These are phyloP conservation scores for Lycaena phlaeas DNA, from an alignment of 2,888 invertebrate species.

Conservation along the genomic window DNA sequence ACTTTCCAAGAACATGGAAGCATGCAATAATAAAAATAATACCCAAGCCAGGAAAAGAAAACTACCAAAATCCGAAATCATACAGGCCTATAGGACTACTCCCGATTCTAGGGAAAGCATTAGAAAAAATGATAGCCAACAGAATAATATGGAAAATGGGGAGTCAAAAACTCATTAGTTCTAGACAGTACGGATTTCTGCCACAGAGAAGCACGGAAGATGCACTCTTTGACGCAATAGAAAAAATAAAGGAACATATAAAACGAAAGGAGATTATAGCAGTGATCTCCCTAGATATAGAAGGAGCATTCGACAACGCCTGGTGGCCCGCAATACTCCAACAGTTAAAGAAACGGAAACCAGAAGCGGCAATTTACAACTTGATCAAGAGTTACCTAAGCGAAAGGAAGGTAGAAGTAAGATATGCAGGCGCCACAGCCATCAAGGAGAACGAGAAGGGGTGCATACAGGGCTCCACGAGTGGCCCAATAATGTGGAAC, in stretches of 20 bases:
- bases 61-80: constrained; percentile 1
- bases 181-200: not conserved
- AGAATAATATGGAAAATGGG: constrained; percentile 2
- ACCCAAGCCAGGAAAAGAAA: constrained; percentile 12
- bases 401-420: too few species aligned
- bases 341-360: too few species aligned
- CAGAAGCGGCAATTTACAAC: too few species aligned
- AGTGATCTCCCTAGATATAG: constrained; percentile 10
- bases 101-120: constrained; percentile 6
- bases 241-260: not conserved
- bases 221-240: not conserved
- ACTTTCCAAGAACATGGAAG: constrained; percentile 20
- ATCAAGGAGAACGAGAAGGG: not conserved
- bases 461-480: not conserved
- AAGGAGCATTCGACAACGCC: constrained; percentile 8
- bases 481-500: not conserved
- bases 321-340: too few species aligned
- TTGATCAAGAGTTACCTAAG: too few species aligned
- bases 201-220: not conserved
- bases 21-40: constrained; percentile 13
- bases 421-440: not conserved
- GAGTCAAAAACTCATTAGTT: not conserved
- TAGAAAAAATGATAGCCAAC: constrained; percentile 4
- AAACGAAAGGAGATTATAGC: constrained; percentile 7
- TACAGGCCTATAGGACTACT: constrained; percentile 10